Percentiles rank a stretch among this genome's conserved stretches.
Conservation (phyloP, 2,888 invertebrate species). For the Pimpla rufipes region DNA sequence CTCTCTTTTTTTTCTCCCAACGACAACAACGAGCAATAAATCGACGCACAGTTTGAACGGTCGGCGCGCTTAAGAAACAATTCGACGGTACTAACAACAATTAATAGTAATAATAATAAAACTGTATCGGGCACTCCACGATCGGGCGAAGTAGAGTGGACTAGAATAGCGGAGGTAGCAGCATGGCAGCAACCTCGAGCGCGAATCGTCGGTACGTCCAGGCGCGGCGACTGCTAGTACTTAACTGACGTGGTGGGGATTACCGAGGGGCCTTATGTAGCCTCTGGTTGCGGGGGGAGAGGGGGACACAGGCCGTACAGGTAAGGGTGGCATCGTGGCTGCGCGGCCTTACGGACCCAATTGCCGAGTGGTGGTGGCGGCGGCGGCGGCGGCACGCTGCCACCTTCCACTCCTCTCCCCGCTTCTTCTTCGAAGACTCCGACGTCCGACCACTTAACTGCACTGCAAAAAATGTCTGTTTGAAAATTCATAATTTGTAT, state of each 20-base stretch:
- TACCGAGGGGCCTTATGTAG: conserved; percentile 83
- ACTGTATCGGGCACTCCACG: conserved; percentile 68
- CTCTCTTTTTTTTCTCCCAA: background rate
- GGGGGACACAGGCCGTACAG: conserved; percentile 57
- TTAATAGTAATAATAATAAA: conserved; percentile 50
- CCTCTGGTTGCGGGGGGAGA: conserved; percentile 70
- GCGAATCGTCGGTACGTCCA: conserved; percentile 69
- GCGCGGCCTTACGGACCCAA: conserved; percentile 50
- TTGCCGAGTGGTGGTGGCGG: conserved; percentile 59
- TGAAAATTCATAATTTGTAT: too few species aligned
- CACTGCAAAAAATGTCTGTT: too few species aligned
- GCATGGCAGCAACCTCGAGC: conserved; percentile 71
- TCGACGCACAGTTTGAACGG: conserved; percentile 34
- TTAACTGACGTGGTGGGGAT: conserved; percentile 81
- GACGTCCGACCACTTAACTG: conserved; percentile 76
- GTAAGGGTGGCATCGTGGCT: conserved; percentile 48
- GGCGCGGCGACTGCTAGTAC: conserved; percentile 78
- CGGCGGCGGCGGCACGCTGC: too few species aligned
- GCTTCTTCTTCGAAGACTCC: conserved; percentile 60
- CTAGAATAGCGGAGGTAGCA: conserved; percentile 69
- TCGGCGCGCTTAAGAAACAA: background rate
- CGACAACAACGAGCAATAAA: background rate
- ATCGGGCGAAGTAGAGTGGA: conserved; percentile 64
- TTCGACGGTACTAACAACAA: too few species aligned
- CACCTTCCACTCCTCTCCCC: conserved; percentile 54